A percentile compares a stretch with the other conserved stretches of the same genome.
Conservation (phyloP, 2,888 invertebrate species). For the Eupithecia subfuscata region DNA sequence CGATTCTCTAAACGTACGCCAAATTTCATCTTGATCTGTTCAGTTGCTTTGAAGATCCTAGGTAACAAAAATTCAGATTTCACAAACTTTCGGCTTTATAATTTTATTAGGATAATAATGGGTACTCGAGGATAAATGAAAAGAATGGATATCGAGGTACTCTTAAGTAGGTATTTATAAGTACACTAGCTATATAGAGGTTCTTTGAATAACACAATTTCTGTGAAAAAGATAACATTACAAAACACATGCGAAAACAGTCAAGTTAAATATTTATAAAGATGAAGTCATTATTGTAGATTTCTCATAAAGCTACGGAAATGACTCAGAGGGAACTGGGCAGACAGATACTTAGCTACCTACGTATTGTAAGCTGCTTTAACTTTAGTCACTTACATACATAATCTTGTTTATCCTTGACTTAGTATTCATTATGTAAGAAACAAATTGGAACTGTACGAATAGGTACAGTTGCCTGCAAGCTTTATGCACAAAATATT, state of each 20-base stretch:
- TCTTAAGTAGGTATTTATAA: background rate
- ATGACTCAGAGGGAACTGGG: conserved; percentile 30
- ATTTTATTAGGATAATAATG: too few species aligned
- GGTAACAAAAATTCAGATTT: too few species aligned
- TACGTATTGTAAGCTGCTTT: background rate
- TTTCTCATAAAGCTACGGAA: conserved; percentile 35
- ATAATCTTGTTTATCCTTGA: background rate
- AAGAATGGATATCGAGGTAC: too few species aligned
- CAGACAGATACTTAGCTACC: conserved; percentile 6
- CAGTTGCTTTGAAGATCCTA: too few species aligned
- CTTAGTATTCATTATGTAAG: background rate
- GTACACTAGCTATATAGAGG: background rate
- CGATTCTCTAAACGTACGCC: too few species aligned
- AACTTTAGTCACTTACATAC: background rate
- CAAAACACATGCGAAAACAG: conserved; percentile 18
- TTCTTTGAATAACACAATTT: conserved; percentile 9
- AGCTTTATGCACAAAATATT: too few species aligned
- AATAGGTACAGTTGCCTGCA: too few species aligned
- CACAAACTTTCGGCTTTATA: too few species aligned
- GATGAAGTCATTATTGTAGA: conserved; percentile 42
- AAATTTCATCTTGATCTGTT: too few species aligned
- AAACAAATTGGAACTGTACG: background rate
- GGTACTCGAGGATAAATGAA: too few species aligned
- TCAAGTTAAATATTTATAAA: conserved; percentile 26
- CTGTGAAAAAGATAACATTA: conserved; percentile 19